A percentile compares a stretch with the other conserved stretches of the same genome.
Conservation (phyloP, 2,113 vertebrate genomes). For the Acrocephalus kingi region DNA sequence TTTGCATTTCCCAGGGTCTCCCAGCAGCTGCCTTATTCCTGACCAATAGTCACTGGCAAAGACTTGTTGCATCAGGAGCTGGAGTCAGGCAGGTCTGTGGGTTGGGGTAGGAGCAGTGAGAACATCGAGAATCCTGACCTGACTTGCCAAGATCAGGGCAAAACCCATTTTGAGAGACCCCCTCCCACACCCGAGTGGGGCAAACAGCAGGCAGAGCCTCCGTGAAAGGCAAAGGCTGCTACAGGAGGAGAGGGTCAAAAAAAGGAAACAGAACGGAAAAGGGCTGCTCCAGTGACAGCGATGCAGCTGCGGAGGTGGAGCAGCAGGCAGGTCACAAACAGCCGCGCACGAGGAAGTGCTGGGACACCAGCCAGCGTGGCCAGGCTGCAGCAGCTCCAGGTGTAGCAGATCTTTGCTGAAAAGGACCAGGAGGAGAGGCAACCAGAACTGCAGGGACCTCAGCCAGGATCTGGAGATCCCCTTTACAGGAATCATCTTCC, state of each 20-base stretch:
- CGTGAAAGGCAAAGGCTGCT: background rate
- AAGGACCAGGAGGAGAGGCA: background rate
- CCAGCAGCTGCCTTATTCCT: background rate
- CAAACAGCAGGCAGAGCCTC: background rate
- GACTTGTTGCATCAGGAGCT: background rate
- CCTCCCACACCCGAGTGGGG: background rate
- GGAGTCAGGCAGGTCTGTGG: background rate
- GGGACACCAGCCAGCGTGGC: background rate
- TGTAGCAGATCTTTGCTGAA: background rate
- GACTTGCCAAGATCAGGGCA: background rate
- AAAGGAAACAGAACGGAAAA: background rate
- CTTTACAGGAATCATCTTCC: background rate
- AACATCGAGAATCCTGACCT: background rate
- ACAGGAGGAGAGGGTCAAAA: background rate
- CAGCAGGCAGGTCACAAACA: slow-evolving; percentile 43
- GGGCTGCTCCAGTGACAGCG: background rate
- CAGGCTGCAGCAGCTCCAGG: background rate
- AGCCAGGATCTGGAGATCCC: background rate
- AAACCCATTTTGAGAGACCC: background rate
- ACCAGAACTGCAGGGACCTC: background rate
- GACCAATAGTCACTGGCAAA: background rate
- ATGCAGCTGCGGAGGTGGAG: slow-evolving; percentile 52
- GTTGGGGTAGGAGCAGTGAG: background rate
- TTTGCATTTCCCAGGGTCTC: background rate
- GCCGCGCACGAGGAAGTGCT: background rate